Evolutionary conservation across 2,888 invertebrate genomes (phyloP).

Genomic region (Drosophila anomalipes): DNA sequence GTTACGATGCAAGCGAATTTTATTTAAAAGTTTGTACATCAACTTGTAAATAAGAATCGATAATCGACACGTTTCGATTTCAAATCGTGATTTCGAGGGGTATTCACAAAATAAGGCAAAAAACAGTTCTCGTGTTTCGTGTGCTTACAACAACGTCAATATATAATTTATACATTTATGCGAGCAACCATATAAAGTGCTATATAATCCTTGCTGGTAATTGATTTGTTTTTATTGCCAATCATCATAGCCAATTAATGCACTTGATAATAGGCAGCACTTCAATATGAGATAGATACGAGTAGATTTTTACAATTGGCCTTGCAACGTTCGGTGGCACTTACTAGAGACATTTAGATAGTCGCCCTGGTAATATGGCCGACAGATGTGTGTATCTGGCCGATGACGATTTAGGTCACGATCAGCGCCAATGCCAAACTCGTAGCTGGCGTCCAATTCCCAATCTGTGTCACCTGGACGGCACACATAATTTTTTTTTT

Average conservation of each 20-base stretch:
- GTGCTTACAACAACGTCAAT: constrained; percentile 56
- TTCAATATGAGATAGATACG: constrained; percentile 43
- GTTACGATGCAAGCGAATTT: constrained; percentile 1
- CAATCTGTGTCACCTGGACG: constrained; percentile 83
- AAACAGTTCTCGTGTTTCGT: constrained; percentile 12
- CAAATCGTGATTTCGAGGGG: constrained; percentile 4
- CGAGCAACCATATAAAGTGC: constrained; percentile 68
- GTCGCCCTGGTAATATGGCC: constrained; percentile 94
- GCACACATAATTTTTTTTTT: constrained; percentile 68
- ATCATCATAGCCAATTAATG: constrained; percentile 62
- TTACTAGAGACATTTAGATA: constrained; percentile 91
- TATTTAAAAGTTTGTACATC: neutral
- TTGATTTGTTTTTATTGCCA: constrained; percentile 6
- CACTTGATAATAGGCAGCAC: constrained; percentile 71
- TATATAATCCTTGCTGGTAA: constrained; percentile 9
- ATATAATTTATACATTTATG: constrained; percentile 52
- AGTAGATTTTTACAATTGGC: constrained; percentile 50
- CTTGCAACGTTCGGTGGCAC: constrained; percentile 84
- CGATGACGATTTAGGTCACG: constrained; percentile 88
- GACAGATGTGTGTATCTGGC: constrained; percentile 92
- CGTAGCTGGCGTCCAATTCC: constrained; percentile 84
- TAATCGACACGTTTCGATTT: constrained; percentile 12
- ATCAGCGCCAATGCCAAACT: constrained; percentile 86
- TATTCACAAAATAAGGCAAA: constrained; percentile 23
- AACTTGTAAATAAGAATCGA: neutral